Base-by-base conservation (phyloP, 92 coral and sea anemone genomes). In the Zoanthus sansibaricus region DNA sequence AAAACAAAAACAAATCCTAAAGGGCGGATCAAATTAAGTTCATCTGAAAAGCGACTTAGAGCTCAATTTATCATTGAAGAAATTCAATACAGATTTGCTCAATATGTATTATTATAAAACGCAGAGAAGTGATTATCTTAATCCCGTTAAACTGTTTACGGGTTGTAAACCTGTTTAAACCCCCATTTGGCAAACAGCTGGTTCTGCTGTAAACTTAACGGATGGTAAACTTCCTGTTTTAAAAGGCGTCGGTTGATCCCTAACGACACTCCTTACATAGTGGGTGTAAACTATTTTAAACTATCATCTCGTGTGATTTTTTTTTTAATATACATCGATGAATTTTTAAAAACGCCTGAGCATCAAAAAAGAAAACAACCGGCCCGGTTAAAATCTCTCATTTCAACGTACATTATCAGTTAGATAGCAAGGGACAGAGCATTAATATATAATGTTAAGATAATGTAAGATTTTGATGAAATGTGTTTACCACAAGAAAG, bases 101-200 rank as follows among this genome's bases (percentile, higher is more conserved):
- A 75, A 52, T 32, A 74, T 12, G 18, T 11, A 49, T 37, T 30
- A 6, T 44, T 21, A 3, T 17, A n/a, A 7, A 20, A n/a, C 20
- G 45, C 31, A 48, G 59, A 44, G n/a, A 75, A 75, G 33, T 12
- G 16, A 21, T 75, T 21, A 47, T 13, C 20, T 1, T 42, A 78
- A 58, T 78, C 73, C 47, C 61, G 54, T 79, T 79, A 62, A 79
- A 15, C 17, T 79, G 84, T 62, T 61, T 79, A 44, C 56, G 84
- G 12, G 84, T 42, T 44, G 71, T 79, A 62, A 79, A 79, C 45
- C 42, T 37, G 71, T 21, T 55, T 21, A 79, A 79, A 61, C 61
- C 44, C 17, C 54, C 52, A 25, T 62, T 47, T 79, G 56, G 84
- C 84, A 48, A 75, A 51, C 37, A 52, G 14, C 31, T 75, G 12